A percentile compares a stretch with the other conserved stretches of the same genome.
phyloP scores from a whole-genome alignment of 2,113 vertebrate genomes.

The Campylorhamphus procurvoides region DNA sequence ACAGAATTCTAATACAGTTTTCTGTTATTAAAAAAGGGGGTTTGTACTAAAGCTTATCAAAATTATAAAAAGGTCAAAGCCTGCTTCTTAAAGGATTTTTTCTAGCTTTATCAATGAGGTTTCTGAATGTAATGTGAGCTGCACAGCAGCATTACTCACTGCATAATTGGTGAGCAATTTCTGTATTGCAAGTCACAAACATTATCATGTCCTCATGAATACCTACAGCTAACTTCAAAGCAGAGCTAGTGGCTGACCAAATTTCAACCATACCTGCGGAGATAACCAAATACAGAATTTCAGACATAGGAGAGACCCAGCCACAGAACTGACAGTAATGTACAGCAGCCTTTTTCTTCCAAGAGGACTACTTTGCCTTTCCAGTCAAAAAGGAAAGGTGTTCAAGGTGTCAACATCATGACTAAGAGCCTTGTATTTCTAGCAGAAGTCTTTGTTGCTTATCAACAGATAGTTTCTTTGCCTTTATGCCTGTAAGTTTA shows the following conservation, averaged over 20 bases:
- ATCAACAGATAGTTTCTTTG: neutral
- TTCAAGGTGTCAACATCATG: neutral
- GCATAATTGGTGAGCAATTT: neutral
- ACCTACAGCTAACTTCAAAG: neutral
- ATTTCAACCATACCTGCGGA: neutral
- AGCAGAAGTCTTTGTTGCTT: neutral
- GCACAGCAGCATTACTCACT: neutral
- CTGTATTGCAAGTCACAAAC: neutral
- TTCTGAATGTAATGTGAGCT: neutral
- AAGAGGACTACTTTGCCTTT: neutral
- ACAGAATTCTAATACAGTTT: neutral
- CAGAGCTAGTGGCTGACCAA: neutral
- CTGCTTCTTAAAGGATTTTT: neutral
- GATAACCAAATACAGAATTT: neutral
- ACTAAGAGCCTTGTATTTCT: neutral
- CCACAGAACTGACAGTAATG: neutral
- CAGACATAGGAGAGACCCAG: neutral
- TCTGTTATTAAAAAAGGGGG: neutral
- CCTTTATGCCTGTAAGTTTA: neutral
- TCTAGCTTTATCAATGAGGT: neutral
- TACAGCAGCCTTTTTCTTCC: neutral
- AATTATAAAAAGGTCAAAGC: neutral
- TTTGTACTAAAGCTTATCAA: neutral
- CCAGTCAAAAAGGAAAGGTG: neutral
- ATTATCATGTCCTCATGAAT: fast-evolving